Evolutionary conservation across 1,140 invertebrate genomes (phyloP).

Genomic region (Carcinoscorpius rotundicauda): DNA sequence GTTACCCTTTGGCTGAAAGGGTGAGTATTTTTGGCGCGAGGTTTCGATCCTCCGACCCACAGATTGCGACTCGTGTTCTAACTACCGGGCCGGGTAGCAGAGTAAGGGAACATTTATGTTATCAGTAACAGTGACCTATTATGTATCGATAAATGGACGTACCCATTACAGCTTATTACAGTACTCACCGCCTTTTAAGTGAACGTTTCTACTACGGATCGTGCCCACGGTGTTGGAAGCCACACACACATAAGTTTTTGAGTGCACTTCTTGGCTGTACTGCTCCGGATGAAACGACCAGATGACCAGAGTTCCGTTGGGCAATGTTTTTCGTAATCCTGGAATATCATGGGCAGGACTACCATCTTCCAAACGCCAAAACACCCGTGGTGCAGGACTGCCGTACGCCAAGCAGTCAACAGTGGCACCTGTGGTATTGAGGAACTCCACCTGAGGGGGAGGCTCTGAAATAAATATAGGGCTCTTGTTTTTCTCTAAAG

Average conservation of each 20-base stretch:
- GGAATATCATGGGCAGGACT: conserved; percentile 14
- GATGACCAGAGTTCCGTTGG: conserved; percentile 79
- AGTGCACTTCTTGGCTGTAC: conserved; percentile 68
- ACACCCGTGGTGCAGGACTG: conserved; percentile 30
- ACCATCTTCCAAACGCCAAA: conserved; percentile 17
- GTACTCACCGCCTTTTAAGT: conserved; percentile 62
- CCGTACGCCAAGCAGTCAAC: conserved; percentile 34
- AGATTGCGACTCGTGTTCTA: too few relatives aligned
- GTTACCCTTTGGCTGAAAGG: too few relatives aligned
- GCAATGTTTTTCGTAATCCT: conserved; percentile 19
- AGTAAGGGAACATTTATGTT: too few relatives aligned
- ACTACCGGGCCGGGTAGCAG: too few relatives aligned
- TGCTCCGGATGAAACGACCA: conserved; percentile 85
- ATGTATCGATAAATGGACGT: too few relatives aligned
- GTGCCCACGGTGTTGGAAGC: conserved; percentile 60
- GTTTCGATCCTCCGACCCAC: too few relatives aligned
- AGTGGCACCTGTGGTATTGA: conserved; percentile 31
- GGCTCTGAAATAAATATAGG: conserved; percentile 27
- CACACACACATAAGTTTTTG: conserved; percentile 44
- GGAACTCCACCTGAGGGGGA: conserved; percentile 30
- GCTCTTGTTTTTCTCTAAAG: not conserved
- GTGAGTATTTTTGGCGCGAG: too few relatives aligned
- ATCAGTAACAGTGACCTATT: too few relatives aligned
- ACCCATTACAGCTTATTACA: too few relatives aligned
- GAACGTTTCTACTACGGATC: conserved; percentile 63